Evolutionary conservation across 2,888 invertebrate species (phyloP), one percentile per base, ranked within the genome.

Genomic region (Pristionchus japonicus): DNA sequence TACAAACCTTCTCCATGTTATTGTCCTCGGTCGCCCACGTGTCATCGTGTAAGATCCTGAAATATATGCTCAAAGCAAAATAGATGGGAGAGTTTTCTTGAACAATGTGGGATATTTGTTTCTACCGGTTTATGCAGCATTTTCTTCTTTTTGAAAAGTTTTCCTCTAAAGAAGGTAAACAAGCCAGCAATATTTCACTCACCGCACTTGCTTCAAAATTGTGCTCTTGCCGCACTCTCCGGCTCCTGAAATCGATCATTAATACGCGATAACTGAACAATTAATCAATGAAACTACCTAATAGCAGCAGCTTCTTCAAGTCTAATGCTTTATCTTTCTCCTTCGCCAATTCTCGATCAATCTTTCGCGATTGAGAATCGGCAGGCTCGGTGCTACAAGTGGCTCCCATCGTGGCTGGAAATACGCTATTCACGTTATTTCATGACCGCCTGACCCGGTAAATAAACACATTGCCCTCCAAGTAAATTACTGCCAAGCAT

Each of bases 221-320:
- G 70, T 74, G 23, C 37, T 74, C 37, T 74, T 74, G 20, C 70
- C 70, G 40, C 70, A 74, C 40, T 74, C 70, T 11, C 70, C 70
- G 3, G 70, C 23, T 74, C 70, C 70, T 43, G 20, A 37, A 74
- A 40, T 74, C 13, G 13, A 13, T 61, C 4, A 17, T n/a, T n/a
- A n/a, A n/a, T 47, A 9, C 13, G 6, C 47, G 13, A 31, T 4
- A 4, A 27, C 1, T 31, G 13, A 4, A 31, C 31, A n/a, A 3
- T n/a, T n/a, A n/a, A n/a, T n/a, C n/a, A n/a, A n/a, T n/a, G n/a
- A n/a, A n/a, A n/a, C n/a, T n/a, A 34, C 67, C 67, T 9, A 34
- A 34, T 0, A 67, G 34, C 13, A 67, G 34, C 15, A 31, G 15
- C 31, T 34, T 67, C 67, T 34, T 67, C 34, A 17, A 1, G 0